phyloP scores from a whole-genome alignment of 2,797 vertebrate genomes.

The Poeciliopsis gracilis region DNA sequence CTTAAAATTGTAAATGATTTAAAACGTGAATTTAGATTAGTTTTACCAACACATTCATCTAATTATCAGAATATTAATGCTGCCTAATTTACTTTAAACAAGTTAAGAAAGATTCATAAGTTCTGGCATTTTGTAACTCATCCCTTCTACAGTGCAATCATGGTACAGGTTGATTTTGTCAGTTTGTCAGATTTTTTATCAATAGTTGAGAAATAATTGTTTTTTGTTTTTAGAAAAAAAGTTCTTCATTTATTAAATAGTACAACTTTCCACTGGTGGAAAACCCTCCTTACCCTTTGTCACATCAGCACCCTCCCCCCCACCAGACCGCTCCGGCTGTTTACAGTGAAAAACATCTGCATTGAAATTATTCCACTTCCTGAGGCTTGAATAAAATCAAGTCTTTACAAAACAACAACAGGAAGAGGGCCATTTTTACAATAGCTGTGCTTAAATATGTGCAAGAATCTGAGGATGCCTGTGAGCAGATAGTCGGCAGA shows the following conservation, averaged over 20 bases:
- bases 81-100: neutral
- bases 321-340: slow-evolving; percentile 72
- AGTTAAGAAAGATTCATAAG: neutral
- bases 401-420: slow-evolving; percentile 84
- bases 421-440: slow-evolving; percentile 85
- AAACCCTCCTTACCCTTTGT: slow-evolving; percentile 50
- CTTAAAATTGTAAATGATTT: neutral
- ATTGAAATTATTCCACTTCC: slow-evolving; percentile 87
- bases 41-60: neutral
- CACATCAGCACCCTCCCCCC: slow-evolving; percentile 50
- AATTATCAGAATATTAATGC: neutral
- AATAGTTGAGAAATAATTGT: neutral
- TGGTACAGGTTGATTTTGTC: neutral
- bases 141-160: neutral
- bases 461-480: slow-evolving; percentile 69
- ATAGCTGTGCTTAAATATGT: slow-evolving; percentile 80
- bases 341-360: slow-evolving; percentile 87
- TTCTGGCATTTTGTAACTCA: neutral
- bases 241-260: neutral
- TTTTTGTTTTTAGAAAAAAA: neutral
- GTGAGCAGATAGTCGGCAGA: slow-evolving; percentile 61
- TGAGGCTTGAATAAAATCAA: slow-evolving; percentile 84
- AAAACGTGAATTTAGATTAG: neutral
- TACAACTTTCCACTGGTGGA: slow-evolving; percentile 51
- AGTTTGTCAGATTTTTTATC: neutral